Base-by-base conservation (phyloP, 2,888 invertebrate species). In the Iphiclides podalirius region DNA sequence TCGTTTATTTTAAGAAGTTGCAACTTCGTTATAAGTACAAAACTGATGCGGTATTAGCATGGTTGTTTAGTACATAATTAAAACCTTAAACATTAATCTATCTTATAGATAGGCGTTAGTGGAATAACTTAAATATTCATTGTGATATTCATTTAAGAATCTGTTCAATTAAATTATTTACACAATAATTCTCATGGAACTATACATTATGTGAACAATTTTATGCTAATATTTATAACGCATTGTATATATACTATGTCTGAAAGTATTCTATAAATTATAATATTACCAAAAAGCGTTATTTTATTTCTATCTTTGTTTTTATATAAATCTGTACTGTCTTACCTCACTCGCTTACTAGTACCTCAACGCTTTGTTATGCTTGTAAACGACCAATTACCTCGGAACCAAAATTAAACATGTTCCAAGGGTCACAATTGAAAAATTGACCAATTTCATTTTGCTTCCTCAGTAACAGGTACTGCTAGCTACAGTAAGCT, bases 401-500 rank as follows among this genome's bases (percentile, higher is more conserved):
- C 70, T 68, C 70, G 64, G 62, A 70, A 73, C 72, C 72, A 73
- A 83, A 81, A 76, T 80, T 77, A 79, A 69, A 67, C 62, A 64
- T 70, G 69, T 70, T 71, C 72, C 70, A 70, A 67, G 59, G 65
- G 71, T 53, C 65, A 65, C 84, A 87, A 87, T 84, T 86, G 87
- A 72, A 79, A 84, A 83, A 87, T 87, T 86, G 80, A 59, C 77
- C 86, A 85, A 86, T 87, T 87, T 79, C 79, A 79, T 79, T 79
- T 76, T 69, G 75, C 68, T 76, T 84, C 84, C 81, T 80, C 75
- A 74, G 75, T 66, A 64, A 62, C 67, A 53, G 44, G 78, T 79
- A 80, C 80, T 67, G 57, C 53, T 59, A 52, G 58, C 44, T 54
- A 56, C 38, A 68, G 47, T 70, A 65, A 28, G n/a, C n/a, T 28